phyloP scores from a whole-genome alignment of 2,888 invertebrate species.

The Acronicta alni region DNA sequence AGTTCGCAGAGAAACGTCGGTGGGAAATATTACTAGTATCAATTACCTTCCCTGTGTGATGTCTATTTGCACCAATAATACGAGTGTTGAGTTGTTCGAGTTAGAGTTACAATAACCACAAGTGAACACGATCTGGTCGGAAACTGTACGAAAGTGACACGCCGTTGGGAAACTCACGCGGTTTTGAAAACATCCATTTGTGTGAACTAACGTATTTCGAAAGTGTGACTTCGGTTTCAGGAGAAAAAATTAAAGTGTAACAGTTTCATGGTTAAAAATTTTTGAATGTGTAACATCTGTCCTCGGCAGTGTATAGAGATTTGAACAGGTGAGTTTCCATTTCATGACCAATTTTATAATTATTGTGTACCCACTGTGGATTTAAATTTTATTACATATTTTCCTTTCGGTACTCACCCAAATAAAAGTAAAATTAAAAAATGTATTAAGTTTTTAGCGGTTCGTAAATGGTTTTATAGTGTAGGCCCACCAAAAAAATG shows the following conservation, averaged over 20 bases:
- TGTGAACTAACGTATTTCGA: constrained; percentile 66
- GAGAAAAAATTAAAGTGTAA: constrained; percentile 57
- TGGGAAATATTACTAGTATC: constrained; percentile 81
- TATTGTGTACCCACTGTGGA: constrained; percentile 17
- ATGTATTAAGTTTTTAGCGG: constrained; percentile 23
- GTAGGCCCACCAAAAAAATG: constrained; percentile 29
- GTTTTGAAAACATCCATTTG: constrained; percentile 79
- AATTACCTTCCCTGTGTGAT: constrained; percentile 85
- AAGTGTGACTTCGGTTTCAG: constrained; percentile 68
- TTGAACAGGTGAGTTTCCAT: constrained; percentile 58
- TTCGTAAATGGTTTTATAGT: constrained; percentile 28
- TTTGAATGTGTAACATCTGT: constrained; percentile 47
- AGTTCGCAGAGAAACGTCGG: constrained; percentile 77
- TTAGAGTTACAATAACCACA: constrained; percentile 87
- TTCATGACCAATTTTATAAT: constrained; percentile 30
- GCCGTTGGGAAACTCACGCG: constrained; percentile 81
- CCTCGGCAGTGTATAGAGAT: constrained; percentile 37
- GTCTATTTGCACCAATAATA: constrained; percentile 76
- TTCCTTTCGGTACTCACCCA: constrained; percentile 12
- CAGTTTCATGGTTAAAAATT: constrained; percentile 57
- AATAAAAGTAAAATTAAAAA: constrained; percentile 26
- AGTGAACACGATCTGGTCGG: constrained; percentile 82
- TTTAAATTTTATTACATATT: constrained; percentile 33
- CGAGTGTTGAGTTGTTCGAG: constrained; percentile 76
- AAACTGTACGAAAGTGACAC: constrained; percentile 85